Evolutionary conservation across 2,888 invertebrate species (phyloP), one percentile per base, ranked within the genome.

Genomic region (Diaperis boleti): DNA sequence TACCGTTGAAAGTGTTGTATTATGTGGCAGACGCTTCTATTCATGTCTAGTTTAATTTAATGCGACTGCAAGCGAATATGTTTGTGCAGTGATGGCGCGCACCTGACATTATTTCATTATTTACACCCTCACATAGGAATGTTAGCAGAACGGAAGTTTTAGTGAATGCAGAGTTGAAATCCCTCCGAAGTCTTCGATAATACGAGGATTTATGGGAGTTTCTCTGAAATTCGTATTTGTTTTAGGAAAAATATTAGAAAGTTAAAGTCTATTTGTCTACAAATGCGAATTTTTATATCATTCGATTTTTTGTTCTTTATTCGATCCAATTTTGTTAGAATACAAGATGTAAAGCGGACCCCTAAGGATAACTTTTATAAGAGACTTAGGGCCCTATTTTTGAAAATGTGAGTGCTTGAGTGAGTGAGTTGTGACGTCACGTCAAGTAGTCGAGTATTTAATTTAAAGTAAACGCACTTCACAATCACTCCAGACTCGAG

Each of bases 41-140:
- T 39, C 39, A 15, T 8, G 14, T 39, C 39, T 14, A n/a, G 14
- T 39, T 17, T 39, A 39, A 39, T 39, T 39, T 39, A 39, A 17
- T 39, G 39, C 15, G 15, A 39, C 15, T 39, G 39, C 39, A n/a
- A 10, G 33, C 33, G 11, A 33, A 33, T 33, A 33, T 33, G 31
- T 31, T 31, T 31, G 33, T 33, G 33, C 33, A 33, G 11, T 33
- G 33, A 11, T 33, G 7, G 7, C 22, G 33, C 33, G 11, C 11
- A 33, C 10, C 8, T 4, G 11, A 33, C 33, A 33, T 26, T 26
- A 26, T 26, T 26, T 26, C 26, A 26, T 26, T 26, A 26, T 26
- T 26, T 8, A 26, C 26, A 26, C 26, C n/a, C 3, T 6, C 20
- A 20, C 4, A 20, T 5, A n/a, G 26, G 26, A 26, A 26, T 26